Conservation (phyloP, 2,888 invertebrate genomes). For the Xanthorhoe designata region DNA sequence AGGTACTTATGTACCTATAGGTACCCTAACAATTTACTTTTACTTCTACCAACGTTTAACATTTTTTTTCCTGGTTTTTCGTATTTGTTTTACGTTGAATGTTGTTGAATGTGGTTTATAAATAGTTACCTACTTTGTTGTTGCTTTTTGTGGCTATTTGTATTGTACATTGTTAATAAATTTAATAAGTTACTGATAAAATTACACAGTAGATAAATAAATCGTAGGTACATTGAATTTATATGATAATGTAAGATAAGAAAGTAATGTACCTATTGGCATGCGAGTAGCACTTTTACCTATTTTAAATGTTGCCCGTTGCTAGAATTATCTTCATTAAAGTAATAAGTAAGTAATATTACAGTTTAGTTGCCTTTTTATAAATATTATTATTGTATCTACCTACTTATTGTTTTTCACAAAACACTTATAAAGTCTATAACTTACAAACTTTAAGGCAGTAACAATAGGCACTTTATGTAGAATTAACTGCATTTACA, state of each 20-base stretch:
- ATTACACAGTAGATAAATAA: slow-evolving; percentile 35
- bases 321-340: slow-evolving; percentile 5
- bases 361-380: slow-evolving; percentile 10
- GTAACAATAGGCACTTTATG: slow-evolving; percentile 14
- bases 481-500: slow-evolving; percentile 12
- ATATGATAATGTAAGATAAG: slow-evolving; percentile 34
- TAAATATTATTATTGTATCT: neutral
- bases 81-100: neutral
- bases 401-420: neutral
- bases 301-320: slow-evolving; percentile 32
- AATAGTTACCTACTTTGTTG: slow-evolving; percentile 6
- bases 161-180: slow-evolving; percentile 28
- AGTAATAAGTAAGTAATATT: slow-evolving; percentile 29
- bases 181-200: slow-evolving; percentile 9
- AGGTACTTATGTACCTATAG: too few species aligned
- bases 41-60: too few species aligned
- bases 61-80: too few species aligned
- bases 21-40: too few species aligned
- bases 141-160: slow-evolving; percentile 12
- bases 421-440: neutral
- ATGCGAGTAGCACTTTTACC: slow-evolving; percentile 67
- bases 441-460: slow-evolving; percentile 12
- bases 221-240: slow-evolving; percentile 45
- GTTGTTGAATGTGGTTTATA: slow-evolving; percentile 3
- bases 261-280: slow-evolving; percentile 47